Percentiles rank a stretch among this genome's conserved stretches.
Conservation (phyloP, 2,797 vertebrate genomes). For the Vespertilio murinus region DNA sequence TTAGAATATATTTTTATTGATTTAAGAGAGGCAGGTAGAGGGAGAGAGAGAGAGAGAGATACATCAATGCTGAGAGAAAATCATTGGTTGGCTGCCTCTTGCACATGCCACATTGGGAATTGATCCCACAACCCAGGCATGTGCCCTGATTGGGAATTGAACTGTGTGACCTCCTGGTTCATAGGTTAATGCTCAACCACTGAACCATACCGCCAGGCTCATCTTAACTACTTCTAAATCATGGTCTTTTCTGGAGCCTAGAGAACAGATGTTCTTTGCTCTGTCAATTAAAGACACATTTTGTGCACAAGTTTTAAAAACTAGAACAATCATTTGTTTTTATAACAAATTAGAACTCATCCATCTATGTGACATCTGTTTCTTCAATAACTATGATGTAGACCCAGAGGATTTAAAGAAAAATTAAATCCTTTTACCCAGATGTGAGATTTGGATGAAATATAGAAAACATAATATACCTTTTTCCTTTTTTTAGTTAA, state of each 20-base stretch:
- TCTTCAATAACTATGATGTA: not conserved
- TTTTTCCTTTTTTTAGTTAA: constrained; percentile 35
- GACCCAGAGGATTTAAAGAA: not conserved
- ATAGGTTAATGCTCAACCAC: too few species aligned
- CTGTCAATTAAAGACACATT: not conserved
- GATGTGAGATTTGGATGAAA: not conserved
- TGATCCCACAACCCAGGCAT: too few species aligned
- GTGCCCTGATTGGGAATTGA: too few species aligned
- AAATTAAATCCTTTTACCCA: constrained; percentile 7
- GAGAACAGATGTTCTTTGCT: not conserved
- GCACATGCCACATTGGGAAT: too few species aligned
- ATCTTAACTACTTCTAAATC: constrained; percentile 34
- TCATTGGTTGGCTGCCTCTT: too few species aligned
- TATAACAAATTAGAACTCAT: constrained; percentile 9
- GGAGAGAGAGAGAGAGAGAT: too few species aligned
- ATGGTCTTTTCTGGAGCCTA: not conserved
- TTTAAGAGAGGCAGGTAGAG: too few species aligned
- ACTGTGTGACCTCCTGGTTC: too few species aligned
- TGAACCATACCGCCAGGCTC: too few species aligned
- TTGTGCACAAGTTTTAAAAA: constrained; percentile 21
- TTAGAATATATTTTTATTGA: too few species aligned
- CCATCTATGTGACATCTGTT: not conserved
- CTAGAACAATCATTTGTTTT: not conserved
- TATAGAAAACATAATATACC: not conserved
- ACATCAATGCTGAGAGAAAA: too few species aligned